Conservation (phyloP, 2,797 vertebrate genomes). For the Gobionotothen gibberifrons region DNA sequence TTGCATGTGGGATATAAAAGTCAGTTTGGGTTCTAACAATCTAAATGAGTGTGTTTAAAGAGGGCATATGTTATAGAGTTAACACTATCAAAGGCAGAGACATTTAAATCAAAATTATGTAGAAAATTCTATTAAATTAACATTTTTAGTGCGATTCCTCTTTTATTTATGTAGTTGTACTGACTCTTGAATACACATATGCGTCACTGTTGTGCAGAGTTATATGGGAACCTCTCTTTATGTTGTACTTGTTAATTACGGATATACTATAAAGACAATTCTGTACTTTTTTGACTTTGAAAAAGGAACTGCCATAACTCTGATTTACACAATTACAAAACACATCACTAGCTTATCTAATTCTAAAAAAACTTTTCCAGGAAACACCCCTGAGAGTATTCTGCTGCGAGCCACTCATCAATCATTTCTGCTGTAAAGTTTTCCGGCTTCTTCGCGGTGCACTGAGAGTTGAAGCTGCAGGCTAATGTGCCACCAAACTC, state of each 20-base stretch:
- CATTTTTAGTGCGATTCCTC: neutral
- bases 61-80: neutral
- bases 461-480: conserved; percentile 48
- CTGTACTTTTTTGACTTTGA: neutral
- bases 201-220: neutral
- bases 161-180: neutral
- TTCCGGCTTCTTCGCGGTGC: conserved; percentile 43
- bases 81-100: neutral
- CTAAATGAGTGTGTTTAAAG: neutral
- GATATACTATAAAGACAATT: neutral
- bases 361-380: conserved; percentile 46
- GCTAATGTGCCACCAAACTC: conserved; percentile 57
- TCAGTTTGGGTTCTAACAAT: neutral
- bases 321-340: neutral
- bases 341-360: conserved; percentile 4
- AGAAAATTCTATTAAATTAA: too few species aligned
- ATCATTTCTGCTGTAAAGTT: conserved; percentile 57
- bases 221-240: neutral
- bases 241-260: neutral
- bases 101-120: neutral
- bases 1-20: neutral
- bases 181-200: neutral
- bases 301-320: neutral
- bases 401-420: conserved; percentile 55
- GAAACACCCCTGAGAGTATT: conserved; percentile 47